Evolutionary conservation across 2,113 vertebrate genomes (phyloP), one percentile per base, ranked within the genome.

Genomic region (Hystrix brachyura): DNA sequence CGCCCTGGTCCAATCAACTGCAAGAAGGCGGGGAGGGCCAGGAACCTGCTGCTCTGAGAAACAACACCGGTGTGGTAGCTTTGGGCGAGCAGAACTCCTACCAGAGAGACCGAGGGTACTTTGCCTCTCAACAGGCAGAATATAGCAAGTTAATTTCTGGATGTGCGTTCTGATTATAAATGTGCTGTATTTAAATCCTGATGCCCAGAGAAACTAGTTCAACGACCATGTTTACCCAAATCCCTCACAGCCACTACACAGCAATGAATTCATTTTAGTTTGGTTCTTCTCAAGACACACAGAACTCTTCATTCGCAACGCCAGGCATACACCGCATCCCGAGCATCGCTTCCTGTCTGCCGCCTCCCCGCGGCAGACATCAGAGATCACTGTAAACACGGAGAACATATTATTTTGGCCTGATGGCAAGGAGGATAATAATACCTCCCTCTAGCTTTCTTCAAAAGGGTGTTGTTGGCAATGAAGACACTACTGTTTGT

Each of bases 401-500:
- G 67, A 74, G 69, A 95, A 91, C 4, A 0, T 79, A 57, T 91
- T 90, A 92, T 60, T 92, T 60, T 92, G 90, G 67, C 78, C 82
- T 82, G 81, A 92, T 76, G 59, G 67, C 84, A 88, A 87, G 27
- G 18, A 59, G 25, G 81, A 96, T 87, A 96, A 95, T 95, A 95
- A 92, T 69, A 94, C 48, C 71, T 95, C 78, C 84, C 79, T 81
- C 71, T 65, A 83, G 91, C 81, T 92, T 93, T 89, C 86, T 95
- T 93, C 59, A 57, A 90, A 96, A 96, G 67, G 79, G 81, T 93
- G 92, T 38, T 95, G 85, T 94, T 96, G 97, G 97, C 90, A 96
- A 71, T n/a, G 85, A 97, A 95, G 82, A 59, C 69, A 59, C 94
- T 80, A 94, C 87, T 95, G 81, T 93, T 94, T 96, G 87, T 62